Evolutionary conservation across 2,113 vertebrate genomes (phyloP).

Genomic region (Petromus typicus): DNA sequence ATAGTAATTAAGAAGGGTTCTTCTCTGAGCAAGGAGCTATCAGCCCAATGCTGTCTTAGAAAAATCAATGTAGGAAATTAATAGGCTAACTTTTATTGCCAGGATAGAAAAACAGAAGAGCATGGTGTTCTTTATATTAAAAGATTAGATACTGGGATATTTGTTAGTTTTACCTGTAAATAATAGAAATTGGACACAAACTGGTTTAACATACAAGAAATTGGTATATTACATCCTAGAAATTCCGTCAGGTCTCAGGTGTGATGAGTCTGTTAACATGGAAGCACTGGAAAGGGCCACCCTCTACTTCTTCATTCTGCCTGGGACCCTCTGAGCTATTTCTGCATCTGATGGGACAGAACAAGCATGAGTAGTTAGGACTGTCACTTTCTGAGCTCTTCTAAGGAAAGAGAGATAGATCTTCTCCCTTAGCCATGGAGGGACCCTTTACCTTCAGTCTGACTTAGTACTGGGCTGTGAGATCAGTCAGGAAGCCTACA

Average conservation of each 20-base stretch:
- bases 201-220: constrained; percentile 22
- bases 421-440: not conserved
- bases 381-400: not conserved
- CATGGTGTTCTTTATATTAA: not conserved
- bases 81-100: not conserved
- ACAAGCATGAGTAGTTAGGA: not conserved
- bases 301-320: not conserved
- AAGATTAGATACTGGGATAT: not conserved
- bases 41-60: not conserved
- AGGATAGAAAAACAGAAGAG: not conserved
- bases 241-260: not conserved
- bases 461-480: not conserved
- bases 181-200: constrained; percentile 20
- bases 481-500: not conserved
- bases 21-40: not conserved
- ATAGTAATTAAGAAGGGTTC: not conserved
- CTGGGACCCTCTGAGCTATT: too few species aligned
- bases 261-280: not conserved
- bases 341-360: not conserved
- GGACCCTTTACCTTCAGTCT: not conserved
- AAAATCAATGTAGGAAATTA: not conserved
- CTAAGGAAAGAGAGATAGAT: not conserved
- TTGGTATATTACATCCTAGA: not conserved
- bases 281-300: too few species aligned
- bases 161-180: not conserved